These are phyloP conservation scores for Perca fluviatilis DNA, from an alignment of 2,113 vertebrate species.

Conservation along the genomic window DNA sequence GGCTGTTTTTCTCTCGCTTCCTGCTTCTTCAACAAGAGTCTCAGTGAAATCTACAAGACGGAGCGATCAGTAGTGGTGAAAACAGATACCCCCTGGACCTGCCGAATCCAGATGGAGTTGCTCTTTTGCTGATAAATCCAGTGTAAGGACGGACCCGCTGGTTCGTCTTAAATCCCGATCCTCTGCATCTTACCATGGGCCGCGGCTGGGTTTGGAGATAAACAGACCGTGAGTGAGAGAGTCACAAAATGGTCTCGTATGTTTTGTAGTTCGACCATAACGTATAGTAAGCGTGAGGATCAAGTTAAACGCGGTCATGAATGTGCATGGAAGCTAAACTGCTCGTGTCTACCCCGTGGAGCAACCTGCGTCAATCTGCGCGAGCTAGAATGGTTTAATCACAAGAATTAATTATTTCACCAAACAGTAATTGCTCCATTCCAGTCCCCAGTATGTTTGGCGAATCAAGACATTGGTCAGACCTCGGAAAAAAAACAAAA, in stretches of 20 bases:
- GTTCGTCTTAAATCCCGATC: not conserved
- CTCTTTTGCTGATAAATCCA: not conserved
- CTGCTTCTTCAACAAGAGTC: constrained; percentile 52
- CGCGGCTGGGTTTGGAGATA: constrained; percentile 20
- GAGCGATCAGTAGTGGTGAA: not conserved
- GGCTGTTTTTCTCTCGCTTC: constrained; percentile 50
- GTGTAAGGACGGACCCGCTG: not conserved
- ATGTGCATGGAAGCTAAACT: not conserved
- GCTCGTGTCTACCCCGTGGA: not conserved
- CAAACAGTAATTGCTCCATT: not conserved
- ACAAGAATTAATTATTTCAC: not conserved
- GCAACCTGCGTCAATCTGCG: not conserved
- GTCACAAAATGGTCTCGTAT: constrained; percentile 31
- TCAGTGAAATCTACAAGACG: not conserved
- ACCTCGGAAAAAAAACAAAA: not conserved
- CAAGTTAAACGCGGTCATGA: not conserved
- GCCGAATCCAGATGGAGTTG: not conserved
- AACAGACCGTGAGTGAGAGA: constrained; percentile 53
- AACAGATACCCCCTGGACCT: not conserved
- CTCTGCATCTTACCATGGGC: constrained; percentile 27
- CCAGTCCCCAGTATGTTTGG: not conserved
- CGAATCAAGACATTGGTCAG: not conserved
- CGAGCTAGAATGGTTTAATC: too few species aligned
- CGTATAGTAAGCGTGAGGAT: not conserved
- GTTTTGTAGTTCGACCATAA: constrained; percentile 16